Percentiles rank a stretch among this genome's conserved stretches.
These are phyloP conservation scores for Trinectes maculatus DNA, from an alignment of 2,113 vertebrate species.

Conservation along the genomic window DNA sequence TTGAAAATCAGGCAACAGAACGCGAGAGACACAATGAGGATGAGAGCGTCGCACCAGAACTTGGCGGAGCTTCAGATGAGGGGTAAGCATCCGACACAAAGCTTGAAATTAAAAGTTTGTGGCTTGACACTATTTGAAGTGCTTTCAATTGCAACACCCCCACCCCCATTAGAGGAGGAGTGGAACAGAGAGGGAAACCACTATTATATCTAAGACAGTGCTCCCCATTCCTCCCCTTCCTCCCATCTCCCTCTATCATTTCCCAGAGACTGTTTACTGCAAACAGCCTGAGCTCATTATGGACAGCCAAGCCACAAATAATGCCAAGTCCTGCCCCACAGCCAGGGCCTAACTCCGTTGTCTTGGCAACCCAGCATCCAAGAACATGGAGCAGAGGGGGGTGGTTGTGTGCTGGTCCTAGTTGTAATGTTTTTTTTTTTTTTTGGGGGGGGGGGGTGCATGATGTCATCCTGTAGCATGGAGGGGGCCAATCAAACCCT, in stretches of 20 bases:
- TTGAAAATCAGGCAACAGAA: constrained; percentile 32
- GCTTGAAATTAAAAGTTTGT: constrained; percentile 45
- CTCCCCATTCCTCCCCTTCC: constrained; percentile 28
- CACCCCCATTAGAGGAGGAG: neutral
- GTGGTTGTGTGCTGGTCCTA: constrained; percentile 25
- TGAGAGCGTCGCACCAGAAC: constrained; percentile 44
- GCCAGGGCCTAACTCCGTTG: constrained; percentile 76
- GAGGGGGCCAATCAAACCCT: constrained; percentile 84
- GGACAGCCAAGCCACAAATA: constrained; percentile 69
- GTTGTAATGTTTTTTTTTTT: constrained; percentile 38
- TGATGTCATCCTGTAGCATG: constrained; percentile 85
- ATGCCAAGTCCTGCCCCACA: constrained; percentile 83
- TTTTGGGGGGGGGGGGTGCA: constrained; percentile 22
- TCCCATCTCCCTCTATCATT: constrained; percentile 58
- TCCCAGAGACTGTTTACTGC: constrained; percentile 78
- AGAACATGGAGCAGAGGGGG: constrained; percentile 62
- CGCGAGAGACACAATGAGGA: constrained; percentile 44
- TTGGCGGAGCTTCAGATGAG: constrained; percentile 36
- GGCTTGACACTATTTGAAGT: constrained; percentile 41
- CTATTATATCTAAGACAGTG: constrained; percentile 28
- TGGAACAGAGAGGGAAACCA: constrained; percentile 14
- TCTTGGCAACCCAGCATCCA: constrained; percentile 87
- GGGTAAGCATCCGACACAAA: constrained; percentile 8
- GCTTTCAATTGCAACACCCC: constrained; percentile 12
- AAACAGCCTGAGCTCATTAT: constrained; percentile 77